These are phyloP conservation scores for Trichomalopsis sarcophagae DNA, from an alignment of 1,140 invertebrate genomes.

Conservation along the genomic window DNA sequence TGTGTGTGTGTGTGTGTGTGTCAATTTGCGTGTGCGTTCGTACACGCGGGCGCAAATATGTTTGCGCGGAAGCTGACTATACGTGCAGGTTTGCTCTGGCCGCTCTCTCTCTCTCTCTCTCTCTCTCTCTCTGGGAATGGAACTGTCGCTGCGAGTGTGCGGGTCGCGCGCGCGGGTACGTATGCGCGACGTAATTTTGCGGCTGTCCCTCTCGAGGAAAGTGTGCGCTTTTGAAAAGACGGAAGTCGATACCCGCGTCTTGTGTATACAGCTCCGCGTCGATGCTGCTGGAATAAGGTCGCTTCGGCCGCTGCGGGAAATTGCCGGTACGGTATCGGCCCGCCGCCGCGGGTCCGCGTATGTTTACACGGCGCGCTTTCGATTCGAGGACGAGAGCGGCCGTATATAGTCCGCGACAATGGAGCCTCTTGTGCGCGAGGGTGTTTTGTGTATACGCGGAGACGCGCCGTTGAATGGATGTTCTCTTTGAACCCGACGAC, in stretches of 20 bases:
- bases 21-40: not conserved
- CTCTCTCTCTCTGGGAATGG: not conserved
- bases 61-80: not conserved
- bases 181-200: constrained; percentile 3
- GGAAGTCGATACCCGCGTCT: not conserved
- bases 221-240: constrained; percentile 19
- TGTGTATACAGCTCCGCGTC: not conserved
- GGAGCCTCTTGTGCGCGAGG: not conserved
- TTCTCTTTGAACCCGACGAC: not conserved
- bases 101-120: too few relatives aligned
- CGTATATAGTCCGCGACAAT: not conserved
- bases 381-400: not conserved
- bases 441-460: not conserved
- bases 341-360: not conserved
- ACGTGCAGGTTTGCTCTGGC: not conserved
- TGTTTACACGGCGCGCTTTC: not conserved
- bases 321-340: not conserved
- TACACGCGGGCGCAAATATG: not conserved
- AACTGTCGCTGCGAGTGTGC: not conserved
- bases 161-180: too few relatives aligned
- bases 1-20: constrained; percentile 16
- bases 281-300: too few relatives aligned
- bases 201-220: constrained; percentile 13
- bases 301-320: not conserved
- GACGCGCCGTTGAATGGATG: not conserved